Evolutionary conservation across 2,888 invertebrate genomes (phyloP).

Genomic region (Notocelia uddmanniana): DNA sequence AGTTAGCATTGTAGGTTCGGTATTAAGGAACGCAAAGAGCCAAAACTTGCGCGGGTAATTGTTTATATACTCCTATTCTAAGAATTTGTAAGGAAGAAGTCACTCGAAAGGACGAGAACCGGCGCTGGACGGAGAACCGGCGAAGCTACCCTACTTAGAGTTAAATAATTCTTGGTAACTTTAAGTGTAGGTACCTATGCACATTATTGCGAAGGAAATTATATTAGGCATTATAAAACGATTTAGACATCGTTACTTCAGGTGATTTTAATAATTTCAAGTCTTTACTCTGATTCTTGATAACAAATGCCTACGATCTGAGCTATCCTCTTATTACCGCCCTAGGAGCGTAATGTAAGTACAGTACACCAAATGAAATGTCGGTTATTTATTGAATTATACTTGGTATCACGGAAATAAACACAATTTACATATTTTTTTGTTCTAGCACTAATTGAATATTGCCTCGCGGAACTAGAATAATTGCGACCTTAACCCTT

Average conservation of each 20-base stretch:
- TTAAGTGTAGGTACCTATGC: background rate
- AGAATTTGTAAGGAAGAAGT: no score
- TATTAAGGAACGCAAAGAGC: no score
- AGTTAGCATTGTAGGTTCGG: no score
- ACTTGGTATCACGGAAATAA: background rate
- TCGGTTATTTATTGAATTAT: background rate
- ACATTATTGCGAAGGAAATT: background rate
- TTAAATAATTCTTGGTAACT: background rate
- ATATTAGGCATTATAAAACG: background rate
- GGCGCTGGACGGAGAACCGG: no score
- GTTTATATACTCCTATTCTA: no score
- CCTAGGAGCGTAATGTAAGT: background rate
- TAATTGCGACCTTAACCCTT: slow-evolving; percentile 43
- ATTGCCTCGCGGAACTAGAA: slow-evolving; percentile 29
- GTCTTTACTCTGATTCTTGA: no score
- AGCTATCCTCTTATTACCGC: background rate
- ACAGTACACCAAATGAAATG: background rate
- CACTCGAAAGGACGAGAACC: no score
- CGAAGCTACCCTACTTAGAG: no score
- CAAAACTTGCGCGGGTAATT: no score
- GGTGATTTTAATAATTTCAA: no score
- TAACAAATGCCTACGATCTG: background rate
- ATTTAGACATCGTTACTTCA: no score
- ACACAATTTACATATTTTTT: background rate
- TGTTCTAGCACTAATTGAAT: slow-evolving; percentile 1